Conservation (phyloP, 2,797 vertebrate species). For the Rhynchotus rufescens region DNA sequence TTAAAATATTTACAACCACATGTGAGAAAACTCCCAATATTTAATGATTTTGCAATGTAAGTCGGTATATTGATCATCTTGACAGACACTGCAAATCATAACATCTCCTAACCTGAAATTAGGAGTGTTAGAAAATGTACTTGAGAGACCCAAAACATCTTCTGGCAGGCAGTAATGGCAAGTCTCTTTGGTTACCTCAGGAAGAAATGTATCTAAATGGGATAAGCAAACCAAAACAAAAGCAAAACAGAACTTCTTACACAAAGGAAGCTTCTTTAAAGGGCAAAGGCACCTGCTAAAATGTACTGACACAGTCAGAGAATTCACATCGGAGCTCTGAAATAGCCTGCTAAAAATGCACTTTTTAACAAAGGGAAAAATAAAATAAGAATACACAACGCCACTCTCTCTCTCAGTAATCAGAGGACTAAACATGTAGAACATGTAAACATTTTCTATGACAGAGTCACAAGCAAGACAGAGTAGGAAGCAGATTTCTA, state of each 20-base stretch:
- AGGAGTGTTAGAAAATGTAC: neutral
- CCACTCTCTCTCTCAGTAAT: neutral
- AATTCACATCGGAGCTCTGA: neutral
- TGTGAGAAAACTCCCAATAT: neutral
- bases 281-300: neutral
- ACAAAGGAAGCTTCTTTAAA: neutral
- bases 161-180: neutral
- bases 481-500: neutral
- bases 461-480: neutral
- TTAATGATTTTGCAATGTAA: neutral
- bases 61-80: neutral
- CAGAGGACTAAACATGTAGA: neutral
- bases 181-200: neutral
- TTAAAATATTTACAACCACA: neutral
- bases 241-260: neutral
- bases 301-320: neutral
- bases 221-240: neutral
- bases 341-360: neutral
- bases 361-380: neutral
- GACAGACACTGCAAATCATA: neutral
- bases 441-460: neutral
- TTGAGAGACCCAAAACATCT: neutral
- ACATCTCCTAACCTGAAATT: neutral
- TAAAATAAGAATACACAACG: neutral
- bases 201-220: neutral